Conservation (phyloP, 2,113 vertebrate genomes). For the Herpetotheres cachinnans region DNA sequence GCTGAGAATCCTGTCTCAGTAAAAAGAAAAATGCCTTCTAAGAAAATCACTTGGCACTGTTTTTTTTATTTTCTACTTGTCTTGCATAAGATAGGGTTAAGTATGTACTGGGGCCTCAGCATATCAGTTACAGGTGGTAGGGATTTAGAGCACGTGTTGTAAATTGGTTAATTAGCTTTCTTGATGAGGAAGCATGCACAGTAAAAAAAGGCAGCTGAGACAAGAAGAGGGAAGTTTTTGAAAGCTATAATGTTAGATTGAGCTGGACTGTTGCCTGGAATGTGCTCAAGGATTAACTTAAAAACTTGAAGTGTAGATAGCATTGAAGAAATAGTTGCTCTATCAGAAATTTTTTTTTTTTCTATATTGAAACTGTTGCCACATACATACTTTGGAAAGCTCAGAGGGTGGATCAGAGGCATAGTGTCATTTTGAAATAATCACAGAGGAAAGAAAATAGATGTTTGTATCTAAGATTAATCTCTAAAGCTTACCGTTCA, state of each 20-base stretch:
- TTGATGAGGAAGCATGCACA: background rate
- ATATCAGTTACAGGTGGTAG: background rate
- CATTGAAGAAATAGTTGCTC: background rate
- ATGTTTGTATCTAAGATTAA: background rate
- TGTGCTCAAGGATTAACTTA: background rate
- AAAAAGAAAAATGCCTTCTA: background rate
- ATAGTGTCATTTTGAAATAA: background rate
- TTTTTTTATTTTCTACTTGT: background rate
- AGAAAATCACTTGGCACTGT: background rate
- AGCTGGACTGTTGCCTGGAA: constrained; percentile 2
- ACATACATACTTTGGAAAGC: background rate
- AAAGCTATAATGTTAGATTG: background rate
- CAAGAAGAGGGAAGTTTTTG: background rate
- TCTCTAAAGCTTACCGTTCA: background rate
- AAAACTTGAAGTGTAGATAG: background rate
- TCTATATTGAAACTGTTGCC: background rate
- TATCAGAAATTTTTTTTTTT: background rate
- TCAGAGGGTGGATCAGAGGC: background rate
- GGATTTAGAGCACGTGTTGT: background rate
- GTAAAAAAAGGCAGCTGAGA: background rate
- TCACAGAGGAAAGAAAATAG: background rate
- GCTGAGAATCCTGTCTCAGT: background rate
- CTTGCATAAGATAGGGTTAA: background rate
- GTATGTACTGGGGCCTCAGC: background rate
- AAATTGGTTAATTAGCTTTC: constrained; percentile 24